phyloP scores from a whole-genome alignment of 2,113 vertebrate genomes.

The Gopherus evgoodei region DNA sequence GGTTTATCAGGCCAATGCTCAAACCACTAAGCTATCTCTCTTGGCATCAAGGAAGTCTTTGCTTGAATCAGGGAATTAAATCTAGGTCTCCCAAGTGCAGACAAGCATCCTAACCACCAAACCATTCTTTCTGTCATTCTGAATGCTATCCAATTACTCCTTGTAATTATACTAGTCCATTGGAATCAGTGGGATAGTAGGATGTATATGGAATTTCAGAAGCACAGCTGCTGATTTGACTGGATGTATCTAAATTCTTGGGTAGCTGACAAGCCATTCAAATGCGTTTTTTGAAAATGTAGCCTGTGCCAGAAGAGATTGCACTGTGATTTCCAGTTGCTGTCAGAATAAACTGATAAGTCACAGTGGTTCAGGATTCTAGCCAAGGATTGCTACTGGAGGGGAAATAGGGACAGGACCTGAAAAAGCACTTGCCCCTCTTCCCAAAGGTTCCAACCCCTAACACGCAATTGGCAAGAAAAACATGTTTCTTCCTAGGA shows the following conservation, averaged over 20 bases:
- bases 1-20: too few species aligned
- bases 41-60: background rate
- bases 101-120: background rate
- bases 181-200: background rate
- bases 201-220: background rate
- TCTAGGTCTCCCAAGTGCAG: background rate
- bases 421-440: background rate
- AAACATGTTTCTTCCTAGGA: constrained; percentile 14
- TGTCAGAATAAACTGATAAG: constrained; percentile 28
- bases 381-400: rapidly evolving
- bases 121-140: background rate
- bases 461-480: constrained; percentile 8
- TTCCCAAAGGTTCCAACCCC: background rate
- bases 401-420: background rate
- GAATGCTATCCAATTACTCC: constrained; percentile 27
- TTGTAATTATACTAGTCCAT: background rate
- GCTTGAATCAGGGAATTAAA: constrained; percentile 28
- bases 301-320: constrained; percentile 40
- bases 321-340: constrained; percentile 24
- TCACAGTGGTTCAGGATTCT: background rate
- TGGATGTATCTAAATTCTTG: background rate
- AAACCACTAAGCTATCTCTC: too few species aligned
- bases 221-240: constrained; percentile 1
- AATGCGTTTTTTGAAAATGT: constrained; percentile 2
- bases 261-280: constrained; percentile 27